Evolutionary conservation across 2,888 invertebrate species (phyloP).

Genomic region (Andrena praecox): DNA sequence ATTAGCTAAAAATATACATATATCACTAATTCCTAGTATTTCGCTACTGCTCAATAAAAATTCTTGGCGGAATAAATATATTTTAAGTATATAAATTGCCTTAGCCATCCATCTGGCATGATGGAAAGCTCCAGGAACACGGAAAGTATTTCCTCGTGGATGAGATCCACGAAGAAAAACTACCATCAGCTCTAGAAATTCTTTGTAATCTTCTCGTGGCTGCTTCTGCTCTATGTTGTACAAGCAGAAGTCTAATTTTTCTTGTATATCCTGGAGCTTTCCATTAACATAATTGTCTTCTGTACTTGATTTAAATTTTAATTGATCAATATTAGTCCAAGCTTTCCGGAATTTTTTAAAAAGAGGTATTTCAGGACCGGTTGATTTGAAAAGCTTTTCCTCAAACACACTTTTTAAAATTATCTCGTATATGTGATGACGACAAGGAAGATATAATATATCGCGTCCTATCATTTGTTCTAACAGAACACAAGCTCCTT

Average conservation of each 20-base stretch:
- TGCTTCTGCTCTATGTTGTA: background rate
- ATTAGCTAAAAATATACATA: too few species aligned
- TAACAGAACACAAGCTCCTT: conserved; percentile 49
- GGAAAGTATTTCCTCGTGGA: background rate
- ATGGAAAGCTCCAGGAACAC: too few species aligned
- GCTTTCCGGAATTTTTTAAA: conserved; percentile 27
- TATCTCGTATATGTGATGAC: background rate
- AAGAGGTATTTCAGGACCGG: conserved; percentile 11
- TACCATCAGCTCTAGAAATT: background rate
- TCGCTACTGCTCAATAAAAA: too few species aligned
- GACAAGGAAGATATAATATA: conserved; percentile 67
- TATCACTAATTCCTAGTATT: too few species aligned
- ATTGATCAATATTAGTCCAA: conserved; percentile 21
- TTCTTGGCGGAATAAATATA: too few species aligned
- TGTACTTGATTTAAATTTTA: conserved; percentile 10
- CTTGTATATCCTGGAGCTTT: background rate
- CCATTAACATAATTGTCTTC: conserved; percentile 3
- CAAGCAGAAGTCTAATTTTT: background rate
- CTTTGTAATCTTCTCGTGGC: conserved; percentile 4
- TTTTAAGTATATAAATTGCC: too few species aligned
- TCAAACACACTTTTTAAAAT: conserved; percentile 37
- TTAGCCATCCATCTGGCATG: too few species aligned
- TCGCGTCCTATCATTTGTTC: conserved; percentile 57
- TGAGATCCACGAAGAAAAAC: background rate
- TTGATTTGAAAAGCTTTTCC: conserved; percentile 33